Evolutionary conservation across 2,113 vertebrate genomes (phyloP).

Genomic region (Seriola aureovittata): DNA sequence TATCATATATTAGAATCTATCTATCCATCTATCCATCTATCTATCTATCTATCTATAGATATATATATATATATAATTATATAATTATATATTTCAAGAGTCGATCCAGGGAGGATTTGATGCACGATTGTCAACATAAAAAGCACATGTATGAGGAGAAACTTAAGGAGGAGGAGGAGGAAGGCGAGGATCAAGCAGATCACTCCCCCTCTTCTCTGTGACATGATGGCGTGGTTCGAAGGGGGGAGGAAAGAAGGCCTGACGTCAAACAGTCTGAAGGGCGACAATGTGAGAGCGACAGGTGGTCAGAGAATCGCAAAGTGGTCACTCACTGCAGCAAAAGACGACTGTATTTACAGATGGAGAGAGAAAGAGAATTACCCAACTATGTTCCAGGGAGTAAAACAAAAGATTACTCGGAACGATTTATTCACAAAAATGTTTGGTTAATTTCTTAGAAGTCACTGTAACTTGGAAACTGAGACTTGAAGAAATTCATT

Average conservation of each 20-base stretch:
- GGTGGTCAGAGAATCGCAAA: constrained; percentile 66
- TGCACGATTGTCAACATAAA: neutral
- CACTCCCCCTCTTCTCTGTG: constrained; percentile 45
- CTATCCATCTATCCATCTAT: too few relatives aligned
- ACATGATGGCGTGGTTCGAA: constrained; percentile 26
- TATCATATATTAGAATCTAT: too few relatives aligned
- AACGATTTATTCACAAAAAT: neutral
- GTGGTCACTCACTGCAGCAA: constrained; percentile 36
- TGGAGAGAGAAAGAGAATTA: constrained; percentile 11
- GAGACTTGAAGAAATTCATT: neutral
- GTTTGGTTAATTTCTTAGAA: neutral
- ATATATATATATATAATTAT: too few relatives aligned
- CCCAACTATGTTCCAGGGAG: neutral
- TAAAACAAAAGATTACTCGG: neutral
- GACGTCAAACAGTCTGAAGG: constrained; percentile 65
- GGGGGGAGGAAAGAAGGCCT: constrained; percentile 36
- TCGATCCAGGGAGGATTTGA: neutral
- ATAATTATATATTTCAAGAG: neutral
- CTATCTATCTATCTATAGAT: too few relatives aligned
- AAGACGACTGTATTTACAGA: constrained; percentile 11
- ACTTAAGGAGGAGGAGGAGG: constrained; percentile 7
- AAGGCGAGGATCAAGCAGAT: constrained; percentile 26
- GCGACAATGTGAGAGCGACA: constrained; percentile 56
- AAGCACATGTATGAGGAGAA: neutral
- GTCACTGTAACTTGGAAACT: neutral